phyloP scores from a whole-genome alignment of 2,888 invertebrate genomes.

The Scrobipalpa atriplicella region DNA sequence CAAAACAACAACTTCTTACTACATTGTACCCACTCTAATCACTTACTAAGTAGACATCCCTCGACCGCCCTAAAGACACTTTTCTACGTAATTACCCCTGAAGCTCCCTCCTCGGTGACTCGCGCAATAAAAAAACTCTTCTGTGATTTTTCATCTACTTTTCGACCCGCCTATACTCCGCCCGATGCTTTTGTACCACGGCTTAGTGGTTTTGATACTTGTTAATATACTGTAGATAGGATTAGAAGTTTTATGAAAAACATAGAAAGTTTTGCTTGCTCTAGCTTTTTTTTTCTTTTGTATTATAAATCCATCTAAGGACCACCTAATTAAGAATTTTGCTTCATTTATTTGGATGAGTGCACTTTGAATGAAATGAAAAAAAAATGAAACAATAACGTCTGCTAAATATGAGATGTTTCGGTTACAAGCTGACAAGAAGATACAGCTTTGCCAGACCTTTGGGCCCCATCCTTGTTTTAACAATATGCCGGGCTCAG shows the following conservation, averaged over 20 bases:
- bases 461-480: too few relatives aligned
- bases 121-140: slow-evolving; percentile 70
- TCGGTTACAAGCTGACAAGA: too few relatives aligned
- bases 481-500: too few relatives aligned
- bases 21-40: background rate
- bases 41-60: background rate
- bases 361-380: too few relatives aligned
- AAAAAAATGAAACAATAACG: too few relatives aligned
- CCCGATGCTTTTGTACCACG: slow-evolving; percentile 41
- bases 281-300: too few relatives aligned
- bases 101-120: slow-evolving; percentile 64
- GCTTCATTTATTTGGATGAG: too few relatives aligned
- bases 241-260: background rate
- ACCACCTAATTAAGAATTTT: too few relatives aligned
- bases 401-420: too few relatives aligned
- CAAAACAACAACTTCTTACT: background rate
- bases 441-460: too few relatives aligned
- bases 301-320: too few relatives aligned
- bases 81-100: slow-evolving; percentile 61
- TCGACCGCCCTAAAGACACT: slow-evolving; percentile 44
- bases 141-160: slow-evolving; percentile 79
- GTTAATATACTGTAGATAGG: background rate
- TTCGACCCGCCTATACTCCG: slow-evolving; percentile 64
- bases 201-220: slow-evolving; percentile 23
- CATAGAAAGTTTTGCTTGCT: too few relatives aligned